A percentile compares a stretch with the other conserved stretches of the same genome.
phyloP scores from a whole-genome alignment of 2,888 invertebrate genomes.

The Apotomis betuletana region DNA sequence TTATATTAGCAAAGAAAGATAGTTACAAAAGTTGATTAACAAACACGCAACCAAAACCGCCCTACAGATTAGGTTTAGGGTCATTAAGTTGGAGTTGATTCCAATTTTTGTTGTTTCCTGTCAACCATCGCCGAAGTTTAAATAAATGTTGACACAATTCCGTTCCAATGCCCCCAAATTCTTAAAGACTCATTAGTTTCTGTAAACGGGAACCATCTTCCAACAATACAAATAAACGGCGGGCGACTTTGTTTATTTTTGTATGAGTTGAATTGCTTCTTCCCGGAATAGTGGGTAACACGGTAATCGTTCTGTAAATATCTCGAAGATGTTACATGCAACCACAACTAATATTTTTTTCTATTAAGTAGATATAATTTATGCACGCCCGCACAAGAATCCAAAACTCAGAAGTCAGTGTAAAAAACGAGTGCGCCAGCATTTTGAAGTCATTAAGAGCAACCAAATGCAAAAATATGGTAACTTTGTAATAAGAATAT shows the following conservation, averaged over 20 bases:
- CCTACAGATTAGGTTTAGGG: conserved; percentile 31
- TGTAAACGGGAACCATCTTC: conserved; percentile 64
- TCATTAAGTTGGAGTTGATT: conserved; percentile 30
- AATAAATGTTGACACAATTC: conserved; percentile 45
- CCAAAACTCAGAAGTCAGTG: conserved; percentile 5
- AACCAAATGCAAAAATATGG: conserved; percentile 28
- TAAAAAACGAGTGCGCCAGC: neutral
- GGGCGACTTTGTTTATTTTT: conserved; percentile 77
- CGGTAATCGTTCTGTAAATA: conserved; percentile 73
- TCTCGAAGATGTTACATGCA: conserved; percentile 44
- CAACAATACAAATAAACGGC: conserved; percentile 74
- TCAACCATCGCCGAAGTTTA: conserved; percentile 35
- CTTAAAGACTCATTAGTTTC: conserved; percentile 72
- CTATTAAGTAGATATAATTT: neutral
- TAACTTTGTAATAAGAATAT: conserved; percentile 50
- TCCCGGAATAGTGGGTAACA: conserved; percentile 71
- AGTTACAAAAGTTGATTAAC: conserved; percentile 23
- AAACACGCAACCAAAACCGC: conserved; percentile 16
- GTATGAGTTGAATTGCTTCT: conserved; percentile 74
- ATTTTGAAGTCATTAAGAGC: neutral
- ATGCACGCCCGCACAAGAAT: neutral
- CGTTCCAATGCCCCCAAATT: conserved; percentile 61
- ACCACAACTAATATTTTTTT: neutral
- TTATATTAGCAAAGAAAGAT: neutral
- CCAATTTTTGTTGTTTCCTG: conserved; percentile 35